Conservation (phyloP, 2,888 invertebrate genomes). For the Dendrolimus pini region DNA sequence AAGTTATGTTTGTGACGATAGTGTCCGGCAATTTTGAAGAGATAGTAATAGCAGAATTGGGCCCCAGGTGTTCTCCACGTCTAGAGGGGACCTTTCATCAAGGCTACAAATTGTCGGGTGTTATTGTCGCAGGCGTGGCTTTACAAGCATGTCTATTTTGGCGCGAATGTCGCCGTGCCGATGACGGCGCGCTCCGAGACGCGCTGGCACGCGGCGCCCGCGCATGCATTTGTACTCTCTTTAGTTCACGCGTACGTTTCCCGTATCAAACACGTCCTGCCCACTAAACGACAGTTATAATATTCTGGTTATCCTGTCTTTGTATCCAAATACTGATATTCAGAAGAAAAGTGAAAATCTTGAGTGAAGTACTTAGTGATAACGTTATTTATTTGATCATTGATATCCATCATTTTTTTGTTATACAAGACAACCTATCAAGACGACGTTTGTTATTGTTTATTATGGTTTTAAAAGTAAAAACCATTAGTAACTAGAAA, state of each 20-base stretch:
- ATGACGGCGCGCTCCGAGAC: conserved; percentile 32
- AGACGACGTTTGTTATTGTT: too few species aligned
- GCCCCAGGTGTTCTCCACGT: conserved; percentile 9
- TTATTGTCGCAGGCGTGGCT: conserved; percentile 27
- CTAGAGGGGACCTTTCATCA: conserved; percentile 14
- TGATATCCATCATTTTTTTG: too few species aligned
- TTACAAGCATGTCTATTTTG: conserved; percentile 60
- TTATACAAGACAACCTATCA: too few species aligned
- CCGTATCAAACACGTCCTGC: conserved; percentile 42
- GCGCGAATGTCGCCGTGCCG: conserved; percentile 43
- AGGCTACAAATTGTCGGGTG: conserved; percentile 25
- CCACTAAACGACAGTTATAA: conserved; percentile 15
- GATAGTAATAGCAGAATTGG: too few species aligned
- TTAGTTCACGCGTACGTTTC: conserved; percentile 58
- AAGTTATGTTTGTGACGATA: conserved; percentile 3
- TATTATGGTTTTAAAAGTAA: too few species aligned
- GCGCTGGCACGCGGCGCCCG: conserved; percentile 40
- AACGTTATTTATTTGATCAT: background rate
- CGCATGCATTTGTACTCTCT: conserved; percentile 37
- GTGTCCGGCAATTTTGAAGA: too few species aligned
- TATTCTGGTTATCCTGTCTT: background rate
- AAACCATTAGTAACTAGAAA: too few species aligned
- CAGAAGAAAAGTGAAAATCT: background rate
- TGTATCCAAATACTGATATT: background rate
- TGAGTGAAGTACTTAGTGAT: background rate